phyloP scores from a whole-genome alignment of 2,888 invertebrate genomes.

The Imbricaverruca yamaguchii region DNA sequence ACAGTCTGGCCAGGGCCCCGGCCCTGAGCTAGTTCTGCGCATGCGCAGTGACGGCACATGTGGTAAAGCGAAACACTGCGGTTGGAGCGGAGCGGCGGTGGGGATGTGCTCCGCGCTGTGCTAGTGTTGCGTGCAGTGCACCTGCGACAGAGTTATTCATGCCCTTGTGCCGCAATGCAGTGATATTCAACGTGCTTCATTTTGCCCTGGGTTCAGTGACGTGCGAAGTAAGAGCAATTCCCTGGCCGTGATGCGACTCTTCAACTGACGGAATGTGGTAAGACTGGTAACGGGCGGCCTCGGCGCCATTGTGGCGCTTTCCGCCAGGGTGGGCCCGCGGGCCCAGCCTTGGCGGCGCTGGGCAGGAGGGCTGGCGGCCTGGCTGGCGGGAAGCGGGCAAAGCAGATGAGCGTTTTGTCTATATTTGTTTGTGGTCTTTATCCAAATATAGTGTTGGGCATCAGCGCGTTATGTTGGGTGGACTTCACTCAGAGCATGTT shows the following conservation, averaged over 20 bases:
- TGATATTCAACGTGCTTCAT: background rate
- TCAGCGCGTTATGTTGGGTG: too few species aligned
- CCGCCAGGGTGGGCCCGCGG: background rate
- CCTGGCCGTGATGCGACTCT: too few species aligned
- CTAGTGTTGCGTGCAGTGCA: background rate
- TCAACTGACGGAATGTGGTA: background rate
- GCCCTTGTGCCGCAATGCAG: background rate
- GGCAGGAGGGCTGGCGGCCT: too few species aligned
- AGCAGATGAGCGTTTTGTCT: too few species aligned
- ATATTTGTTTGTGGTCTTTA: too few species aligned
- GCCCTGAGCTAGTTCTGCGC: slow-evolving; percentile 6
- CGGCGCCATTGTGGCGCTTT: background rate
- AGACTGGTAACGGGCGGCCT: background rate
- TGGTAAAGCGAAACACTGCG: background rate
- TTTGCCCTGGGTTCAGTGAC: background rate
- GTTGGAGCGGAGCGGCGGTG: background rate
- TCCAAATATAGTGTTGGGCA: too few species aligned
- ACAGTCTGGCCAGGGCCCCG: background rate
- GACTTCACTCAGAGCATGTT: too few species aligned
- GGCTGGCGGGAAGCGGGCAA: too few species aligned
- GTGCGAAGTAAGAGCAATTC: background rate
- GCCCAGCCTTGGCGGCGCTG: background rate
- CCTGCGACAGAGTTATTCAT: background rate
- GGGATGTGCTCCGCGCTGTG: background rate
- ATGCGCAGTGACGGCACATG: slow-evolving; percentile 2